These are phyloP conservation scores for Amazona ochrocephala DNA, from an alignment of 2,797 vertebrate genomes.

Conservation along the genomic window DNA sequence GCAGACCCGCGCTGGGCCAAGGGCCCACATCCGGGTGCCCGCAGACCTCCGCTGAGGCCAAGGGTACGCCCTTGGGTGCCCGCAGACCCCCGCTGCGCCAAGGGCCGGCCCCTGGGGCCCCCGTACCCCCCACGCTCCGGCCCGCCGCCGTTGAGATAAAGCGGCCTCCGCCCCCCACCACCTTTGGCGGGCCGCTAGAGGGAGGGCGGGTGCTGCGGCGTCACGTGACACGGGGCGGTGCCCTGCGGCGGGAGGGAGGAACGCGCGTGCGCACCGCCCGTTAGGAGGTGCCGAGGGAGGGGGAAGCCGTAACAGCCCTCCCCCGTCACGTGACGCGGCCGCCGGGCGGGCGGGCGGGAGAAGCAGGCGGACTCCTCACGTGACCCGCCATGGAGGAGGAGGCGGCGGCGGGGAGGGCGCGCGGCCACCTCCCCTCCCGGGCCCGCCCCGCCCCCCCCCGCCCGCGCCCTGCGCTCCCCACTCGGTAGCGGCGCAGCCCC, in stretches of 20 bases:
- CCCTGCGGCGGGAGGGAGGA: not conserved
- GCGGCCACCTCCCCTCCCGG: not conserved
- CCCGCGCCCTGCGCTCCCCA: not conserved
- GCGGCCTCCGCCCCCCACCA: too few species aligned
- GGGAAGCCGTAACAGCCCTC: not conserved
- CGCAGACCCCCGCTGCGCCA: too few species aligned
- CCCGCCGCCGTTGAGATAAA: not conserved
- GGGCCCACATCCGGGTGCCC: too few species aligned
- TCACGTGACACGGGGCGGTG: too few species aligned
- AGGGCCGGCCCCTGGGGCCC: too few species aligned
- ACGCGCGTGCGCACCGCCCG: not conserved
- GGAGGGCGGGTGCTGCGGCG: not conserved
- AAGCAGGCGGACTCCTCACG: slow-evolving; percentile 74
- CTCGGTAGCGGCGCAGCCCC: not conserved
- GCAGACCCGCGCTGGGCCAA: too few species aligned
- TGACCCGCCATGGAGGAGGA: slow-evolving; percentile 79
- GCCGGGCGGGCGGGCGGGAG: too few species aligned
- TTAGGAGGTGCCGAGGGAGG: not conserved
- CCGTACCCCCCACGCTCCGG: too few species aligned
- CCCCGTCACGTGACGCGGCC: slow-evolving; percentile 52
- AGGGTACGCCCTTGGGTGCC: too few species aligned
- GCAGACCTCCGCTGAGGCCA: too few species aligned
- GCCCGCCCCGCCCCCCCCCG: not conserved
- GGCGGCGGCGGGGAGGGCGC: slow-evolving; percentile 75
- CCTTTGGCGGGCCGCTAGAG: not conserved